Percentiles rank a stretch among this genome's conserved stretches.
Evolutionary conservation across 2,797 vertebrate species (phyloP).

Genomic region (Poecilia wingei): DNA sequence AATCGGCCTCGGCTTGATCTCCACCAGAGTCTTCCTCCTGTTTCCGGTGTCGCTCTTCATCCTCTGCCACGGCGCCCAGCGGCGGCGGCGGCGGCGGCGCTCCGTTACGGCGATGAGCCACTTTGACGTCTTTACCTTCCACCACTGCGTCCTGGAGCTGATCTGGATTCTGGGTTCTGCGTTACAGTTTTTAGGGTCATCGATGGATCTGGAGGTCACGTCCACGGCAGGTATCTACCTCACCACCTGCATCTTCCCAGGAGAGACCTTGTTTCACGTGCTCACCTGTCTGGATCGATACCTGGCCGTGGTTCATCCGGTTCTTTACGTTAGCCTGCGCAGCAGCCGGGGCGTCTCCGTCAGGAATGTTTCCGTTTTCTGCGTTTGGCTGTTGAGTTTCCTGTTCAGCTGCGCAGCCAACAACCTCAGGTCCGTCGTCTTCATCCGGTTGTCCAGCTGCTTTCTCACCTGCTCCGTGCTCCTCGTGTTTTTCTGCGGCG

Average conservation of each 20-base stretch:
- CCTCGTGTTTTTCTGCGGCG: slow-evolving; percentile 5
- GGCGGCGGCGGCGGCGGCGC: background rate
- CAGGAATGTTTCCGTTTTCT: slow-evolving; percentile 15
- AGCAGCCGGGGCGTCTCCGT: background rate
- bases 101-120: background rate
- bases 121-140: background rate
- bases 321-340: slow-evolving; percentile 20
- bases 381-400: slow-evolving; percentile 20
- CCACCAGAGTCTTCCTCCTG: background rate
- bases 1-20: background rate
- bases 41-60: background rate
- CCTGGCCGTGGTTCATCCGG: slow-evolving; percentile 41
- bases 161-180: background rate
- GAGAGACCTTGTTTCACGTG: slow-evolving; percentile 13
- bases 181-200: background rate
- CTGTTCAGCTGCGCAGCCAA: rapidly evolving
- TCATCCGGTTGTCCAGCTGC: rapidly evolving
- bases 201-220: background rate
- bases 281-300: slow-evolving; percentile 45
- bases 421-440: rapidly evolving
- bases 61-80: background rate
- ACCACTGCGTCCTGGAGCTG: slow-evolving; percentile 2
- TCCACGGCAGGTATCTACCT: rapidly evolving
- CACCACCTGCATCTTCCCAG: rapidly evolving
- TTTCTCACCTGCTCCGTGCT: rapidly evolving